Base-by-base conservation (phyloP, 1,140 invertebrate species). In the Gonatopus flavifemur region DNA sequence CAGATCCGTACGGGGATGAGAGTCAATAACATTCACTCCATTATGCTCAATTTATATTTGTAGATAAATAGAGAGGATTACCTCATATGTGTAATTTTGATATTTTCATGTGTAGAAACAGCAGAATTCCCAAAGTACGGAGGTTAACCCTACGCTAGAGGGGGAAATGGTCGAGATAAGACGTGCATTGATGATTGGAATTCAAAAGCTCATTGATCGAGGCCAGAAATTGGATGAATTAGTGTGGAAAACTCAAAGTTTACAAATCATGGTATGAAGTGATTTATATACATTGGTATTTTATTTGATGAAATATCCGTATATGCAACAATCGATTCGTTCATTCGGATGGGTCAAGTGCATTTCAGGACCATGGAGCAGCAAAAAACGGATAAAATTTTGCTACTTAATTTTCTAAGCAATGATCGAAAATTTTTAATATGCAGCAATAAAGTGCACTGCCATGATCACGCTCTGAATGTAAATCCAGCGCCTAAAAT, bases 181-280 rank as follows among this genome's bases (percentile, higher is more conserved):
- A 22, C 42, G 40, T n/a, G 33, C 59, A 4, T 39, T 73, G 12
- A 62, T 73, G 62, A 64, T 63, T 13, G 61, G 57, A 0, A 55
- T 72, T 1, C 57, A 69, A 25, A 67, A 68, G 19, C 39, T 73
- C 12, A 66, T 72, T 15, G 67, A 73, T 30, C 59, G 66, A 12
- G 69, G 66, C n/a, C 57, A 72, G 28, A 65, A 32, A 30, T 49
- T 71, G 13, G 70, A 72, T 5, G 70, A 70, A n/a, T 43, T 73
- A 0, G 53, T 67, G 0, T 57, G 48, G 37, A 73, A 72, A 39
- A 65, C 69, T 1, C 57, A 71, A 35, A 58, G 49, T 5, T 50
- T 71, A 21, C 57, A 70, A 42, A 67, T 71, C 18, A 65, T 44
- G 64, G 70, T 73, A 62, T 24, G 13, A 22, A 38, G 28, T 42